Evolutionary conservation across 2,888 invertebrate genomes (phyloP).

Genomic region (Anagyrus pseudococci): DNA sequence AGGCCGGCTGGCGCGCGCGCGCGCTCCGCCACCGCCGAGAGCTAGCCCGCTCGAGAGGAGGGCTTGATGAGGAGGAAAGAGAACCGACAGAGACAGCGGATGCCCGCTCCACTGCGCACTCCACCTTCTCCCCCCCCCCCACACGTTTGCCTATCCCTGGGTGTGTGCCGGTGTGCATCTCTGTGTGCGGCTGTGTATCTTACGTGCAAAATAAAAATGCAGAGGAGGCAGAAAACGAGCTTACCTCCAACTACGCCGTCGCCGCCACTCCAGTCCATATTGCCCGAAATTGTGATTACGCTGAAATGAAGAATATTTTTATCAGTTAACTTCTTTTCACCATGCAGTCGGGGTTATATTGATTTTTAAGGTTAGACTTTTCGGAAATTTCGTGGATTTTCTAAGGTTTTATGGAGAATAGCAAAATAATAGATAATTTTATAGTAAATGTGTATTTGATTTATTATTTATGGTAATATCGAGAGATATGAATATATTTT

Average conservation of each 20-base stretch:
- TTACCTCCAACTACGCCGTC: constrained; percentile 12
- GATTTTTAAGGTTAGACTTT: too few species aligned
- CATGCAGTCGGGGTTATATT: too few species aligned
- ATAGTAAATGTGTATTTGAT: too few species aligned
- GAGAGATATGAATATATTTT: too few species aligned
- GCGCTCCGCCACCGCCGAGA: constrained; percentile 39
- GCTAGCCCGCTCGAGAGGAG: constrained; percentile 49
- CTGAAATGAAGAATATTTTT: constrained; percentile 35
- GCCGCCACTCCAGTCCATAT: constrained; percentile 19
- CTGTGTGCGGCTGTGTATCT: constrained; percentile 20
- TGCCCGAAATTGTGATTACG: constrained; percentile 32
- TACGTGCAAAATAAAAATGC: constrained; percentile 35
- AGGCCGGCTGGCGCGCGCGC: constrained; percentile 53
- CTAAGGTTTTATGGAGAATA: neutral
- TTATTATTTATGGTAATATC: too few species aligned
- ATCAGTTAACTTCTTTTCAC: constrained; percentile 25
- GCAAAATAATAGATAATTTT: neutral
- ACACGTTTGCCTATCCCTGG: too few species aligned
- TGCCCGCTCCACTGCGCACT: neutral
- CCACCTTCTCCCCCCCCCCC: neutral
- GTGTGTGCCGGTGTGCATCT: neutral
- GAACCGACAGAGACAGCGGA: constrained; percentile 14
- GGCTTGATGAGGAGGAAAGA: constrained; percentile 37
- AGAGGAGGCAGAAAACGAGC: constrained; percentile 37
- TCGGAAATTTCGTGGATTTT: too few species aligned